Percentiles rank a stretch among this genome's conserved stretches.
Conservation (phyloP, 2,888 invertebrate species). For the Gasteruption jaculator region DNA sequence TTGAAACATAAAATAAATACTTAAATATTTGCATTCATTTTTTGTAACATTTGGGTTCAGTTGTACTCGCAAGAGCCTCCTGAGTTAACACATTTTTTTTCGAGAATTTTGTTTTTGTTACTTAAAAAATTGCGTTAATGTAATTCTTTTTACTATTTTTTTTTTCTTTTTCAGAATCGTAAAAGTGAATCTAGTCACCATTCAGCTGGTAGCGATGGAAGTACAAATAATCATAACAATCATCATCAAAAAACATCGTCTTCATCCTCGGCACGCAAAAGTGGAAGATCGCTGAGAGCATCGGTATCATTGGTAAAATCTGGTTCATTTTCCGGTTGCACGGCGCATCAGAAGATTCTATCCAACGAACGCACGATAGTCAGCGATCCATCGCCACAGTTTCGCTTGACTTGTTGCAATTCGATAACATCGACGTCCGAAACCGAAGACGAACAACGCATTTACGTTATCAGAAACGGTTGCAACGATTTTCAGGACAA, state of each 20-base stretch:
- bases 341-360: slow-evolving; percentile 53
- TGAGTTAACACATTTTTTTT: too few species aligned
- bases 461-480: slow-evolving; percentile 26
- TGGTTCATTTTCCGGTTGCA: slow-evolving; percentile 67
- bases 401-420: slow-evolving; percentile 43
- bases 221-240: slow-evolving; percentile 46
- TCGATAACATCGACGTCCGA: slow-evolving; percentile 50
- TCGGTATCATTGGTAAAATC: slow-evolving; percentile 61
- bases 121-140: not conserved
- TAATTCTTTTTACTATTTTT: not conserved
- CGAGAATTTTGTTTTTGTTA: too few species aligned
- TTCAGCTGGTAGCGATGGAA: slow-evolving; percentile 46
- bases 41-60: too few species aligned
- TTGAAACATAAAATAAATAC: too few species aligned
- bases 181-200: slow-evolving; percentile 57
- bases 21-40: too few species aligned
- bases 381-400: slow-evolving; percentile 62
- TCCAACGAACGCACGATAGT: slow-evolving; percentile 56
- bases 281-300: slow-evolving; percentile 22
- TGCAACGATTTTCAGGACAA: slow-evolving; percentile 33
- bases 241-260: slow-evolving; percentile 30
- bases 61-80: too few species aligned
- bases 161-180: slow-evolving; percentile 45
- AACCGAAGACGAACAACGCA: slow-evolving; percentile 41
- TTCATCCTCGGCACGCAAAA: slow-evolving; percentile 17